Evolutionary conservation across 2,888 invertebrate species (phyloP), one percentile per base, ranked within the genome.

Genomic region (Cheilosia vernalis): DNA sequence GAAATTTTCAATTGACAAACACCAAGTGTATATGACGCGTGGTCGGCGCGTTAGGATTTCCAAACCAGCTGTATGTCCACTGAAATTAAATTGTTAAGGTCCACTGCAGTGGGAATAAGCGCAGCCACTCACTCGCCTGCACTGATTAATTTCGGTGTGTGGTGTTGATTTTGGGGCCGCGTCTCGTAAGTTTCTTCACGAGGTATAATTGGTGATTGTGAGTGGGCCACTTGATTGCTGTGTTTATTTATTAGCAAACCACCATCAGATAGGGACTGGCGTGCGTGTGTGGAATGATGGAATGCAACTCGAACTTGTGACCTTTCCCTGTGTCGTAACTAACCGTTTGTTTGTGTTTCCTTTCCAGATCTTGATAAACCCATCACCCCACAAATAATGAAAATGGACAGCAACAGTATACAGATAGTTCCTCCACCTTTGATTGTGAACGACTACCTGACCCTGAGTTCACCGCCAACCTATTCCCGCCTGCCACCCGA

Each of bases 401-500:
- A 88, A 87, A 88, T 89, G 88, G 88, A 87, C 76, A 88, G 88
- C 83, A 85, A 78, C 72, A 87, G 86, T 70, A 89, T 89, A 53
- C 88, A 88, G 66, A 89, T 88, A 87, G 87, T 87, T 77, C 87
- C 88, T 85, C 64, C 91, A 79, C 90, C 91, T 85, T 87, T 92
- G 88, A 89, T 91, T 87, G 90, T 90, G 84, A 91, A 90, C 89
- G 92, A 92, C 83, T 92, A 92, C 77, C 88, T 91, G 74, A 87
- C 90, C 88, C 88, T 91, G n/a, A 89, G 89, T 78, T 89, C 90
- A 74, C 92, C 92, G 58, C 91, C 92, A 66, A 92, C 92, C 64
- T 92, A 92, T 87, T 92, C 92, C 73, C 92, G 92, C 85, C 88
- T 92, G 78, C 92, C 92, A 66, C 92, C 92, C 81, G 92, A 92